These are phyloP conservation scores for Pelusios castaneus DNA, from an alignment of 2,113 vertebrate genomes.

Conservation along the genomic window DNA sequence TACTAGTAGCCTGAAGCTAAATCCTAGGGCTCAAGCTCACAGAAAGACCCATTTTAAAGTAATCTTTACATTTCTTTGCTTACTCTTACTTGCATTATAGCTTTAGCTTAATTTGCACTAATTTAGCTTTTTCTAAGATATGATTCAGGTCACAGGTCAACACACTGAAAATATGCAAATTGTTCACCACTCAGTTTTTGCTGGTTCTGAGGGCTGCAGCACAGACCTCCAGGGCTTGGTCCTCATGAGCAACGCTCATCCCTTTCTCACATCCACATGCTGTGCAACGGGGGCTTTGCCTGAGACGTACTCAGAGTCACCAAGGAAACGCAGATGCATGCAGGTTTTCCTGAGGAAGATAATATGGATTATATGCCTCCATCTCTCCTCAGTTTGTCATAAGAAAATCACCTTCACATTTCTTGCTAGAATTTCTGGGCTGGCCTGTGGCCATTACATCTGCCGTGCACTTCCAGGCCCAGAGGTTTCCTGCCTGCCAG, in stretches of 20 bases:
- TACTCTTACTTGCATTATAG: not conserved
- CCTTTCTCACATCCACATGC: not conserved
- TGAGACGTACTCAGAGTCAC: not conserved
- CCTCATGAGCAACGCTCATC: not conserved
- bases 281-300: not conserved
- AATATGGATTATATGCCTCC: fast-evolving
- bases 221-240: not conserved
- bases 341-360: not conserved
- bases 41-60: not conserved
- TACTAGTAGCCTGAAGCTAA: not conserved
- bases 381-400: not conserved
- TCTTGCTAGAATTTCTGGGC: not conserved
- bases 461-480: not conserved
- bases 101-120: not conserved
- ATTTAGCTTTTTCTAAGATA: not conserved
- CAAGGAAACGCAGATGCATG: not conserved
- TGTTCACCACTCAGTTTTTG: not conserved
- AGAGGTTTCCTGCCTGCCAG: not conserved
- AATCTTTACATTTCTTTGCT: not conserved
- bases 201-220: not conserved
- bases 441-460: not conserved
- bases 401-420: not conserved
- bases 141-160: not conserved
- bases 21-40: not conserved
- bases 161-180: not conserved